A percentile compares a stretch with the other conserved stretches of the same genome.
Evolutionary conservation across 1,140 invertebrate species (phyloP).

Genomic region (Anastatus disparis): DNA sequence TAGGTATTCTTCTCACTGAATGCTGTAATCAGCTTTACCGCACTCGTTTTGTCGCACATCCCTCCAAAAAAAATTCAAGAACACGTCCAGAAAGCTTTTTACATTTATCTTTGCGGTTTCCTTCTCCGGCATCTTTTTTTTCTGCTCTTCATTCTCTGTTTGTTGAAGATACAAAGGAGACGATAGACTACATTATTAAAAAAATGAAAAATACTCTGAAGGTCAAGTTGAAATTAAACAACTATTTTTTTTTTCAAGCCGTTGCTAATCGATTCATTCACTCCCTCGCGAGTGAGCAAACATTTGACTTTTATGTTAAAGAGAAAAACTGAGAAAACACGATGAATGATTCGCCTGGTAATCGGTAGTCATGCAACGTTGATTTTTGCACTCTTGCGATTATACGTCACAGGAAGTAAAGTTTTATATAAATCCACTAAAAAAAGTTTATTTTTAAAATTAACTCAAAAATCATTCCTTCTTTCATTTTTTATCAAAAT

Average conservation of each 20-base stretch:
- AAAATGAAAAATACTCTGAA: background rate
- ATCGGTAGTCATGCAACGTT: constrained; percentile 49
- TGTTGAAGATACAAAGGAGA: too few relatives aligned
- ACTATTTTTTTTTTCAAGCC: too few relatives aligned
- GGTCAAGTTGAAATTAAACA: background rate
- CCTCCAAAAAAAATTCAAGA: background rate
- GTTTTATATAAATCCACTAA: too few relatives aligned
- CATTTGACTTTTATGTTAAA: constrained; percentile 48
- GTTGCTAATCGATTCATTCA: constrained; percentile 50
- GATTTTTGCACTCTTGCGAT: constrained; percentile 26
- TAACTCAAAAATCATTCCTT: too few relatives aligned
- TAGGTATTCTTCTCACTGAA: too few relatives aligned
- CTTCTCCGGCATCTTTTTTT: constrained; percentile 22
- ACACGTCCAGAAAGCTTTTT: background rate
- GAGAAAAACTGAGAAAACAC: constrained; percentile 30
- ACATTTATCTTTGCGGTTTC: constrained; percentile 35
- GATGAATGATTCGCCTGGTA: constrained; percentile 38
- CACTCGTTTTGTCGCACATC: background rate
- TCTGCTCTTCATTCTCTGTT: background rate
- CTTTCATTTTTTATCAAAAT: too few relatives aligned
- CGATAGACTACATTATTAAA: background rate
- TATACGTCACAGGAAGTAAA: too few relatives aligned
- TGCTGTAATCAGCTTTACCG: background rate
- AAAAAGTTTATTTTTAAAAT: too few relatives aligned
- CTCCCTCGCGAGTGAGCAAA: constrained; percentile 43